Evolutionary conservation across 2,888 invertebrate species (phyloP), one percentile per base, ranked within the genome.

Genomic region (Pimpla rufipes): DNA sequence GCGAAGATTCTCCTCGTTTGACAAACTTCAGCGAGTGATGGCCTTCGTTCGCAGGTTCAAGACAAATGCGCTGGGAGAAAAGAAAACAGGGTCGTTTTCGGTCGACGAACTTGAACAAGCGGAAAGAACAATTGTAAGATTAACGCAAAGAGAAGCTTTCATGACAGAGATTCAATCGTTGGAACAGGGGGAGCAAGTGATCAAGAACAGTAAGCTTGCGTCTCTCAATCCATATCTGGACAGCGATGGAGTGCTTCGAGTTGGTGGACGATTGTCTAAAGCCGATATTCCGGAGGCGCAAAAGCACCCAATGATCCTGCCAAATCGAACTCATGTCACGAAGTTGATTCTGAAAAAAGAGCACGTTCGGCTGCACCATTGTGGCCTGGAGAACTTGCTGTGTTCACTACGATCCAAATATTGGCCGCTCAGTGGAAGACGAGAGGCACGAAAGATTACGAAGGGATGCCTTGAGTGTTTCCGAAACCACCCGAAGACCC

Each of bases 381-480:
- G 79, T 16, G 90, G 89, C 6, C 59, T 66, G 3, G 78, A 85
- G 45, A 68, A 85, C 6, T 66, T 87, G 11, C 64, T 88, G 35
- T 47, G 76, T 45, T 11, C 42, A 11, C 47, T 89, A 11, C 71
- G 84, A 47, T 35, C 67, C 21, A 47, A 47, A 13, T 92, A 84
- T 73, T 92, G 91, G 91, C 89, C 91, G 5, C 73, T 90, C 0
- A 79, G 85, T 10, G 88, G 86, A 21, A 79, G 88, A 73, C 45
- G 42, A 66, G 66, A 66, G 13, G 88, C 89, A 0, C 79, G 88
- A 13, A 78, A 73, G n/a, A 42, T 86, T 0, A 85, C 90, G 2
- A 55, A 70, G 3, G 82, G 85, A 4, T 93, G 93, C 84, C 79
- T 89, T 0, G 79, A 21, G 2, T 93, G 93, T 78, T 75, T 85